Percentiles rank a stretch among this genome's conserved stretches.
Evolutionary conservation across 1,140 invertebrate species (phyloP).

Genomic region (Spodoptera litura): DNA sequence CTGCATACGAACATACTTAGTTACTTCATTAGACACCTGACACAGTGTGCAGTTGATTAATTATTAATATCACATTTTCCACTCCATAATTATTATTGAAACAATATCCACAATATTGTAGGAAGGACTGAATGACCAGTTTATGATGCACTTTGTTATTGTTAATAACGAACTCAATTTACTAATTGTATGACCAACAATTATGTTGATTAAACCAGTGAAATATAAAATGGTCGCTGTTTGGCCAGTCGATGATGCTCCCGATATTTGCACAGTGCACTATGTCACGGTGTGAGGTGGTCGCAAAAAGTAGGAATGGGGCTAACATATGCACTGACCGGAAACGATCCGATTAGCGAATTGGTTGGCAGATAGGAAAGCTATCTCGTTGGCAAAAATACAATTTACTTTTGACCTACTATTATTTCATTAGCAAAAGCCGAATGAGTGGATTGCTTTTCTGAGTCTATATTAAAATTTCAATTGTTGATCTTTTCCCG

Average conservation of each 20-base stretch:
- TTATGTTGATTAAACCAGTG: constrained; percentile 26
- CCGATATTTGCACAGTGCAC: background rate
- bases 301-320: background rate
- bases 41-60: no score
- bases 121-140: background rate
- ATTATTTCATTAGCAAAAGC: background rate
- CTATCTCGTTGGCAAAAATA: constrained; percentile 32
- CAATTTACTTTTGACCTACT: constrained; percentile 2
- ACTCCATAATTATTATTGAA: background rate
- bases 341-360: constrained; percentile 43
- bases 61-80: background rate
- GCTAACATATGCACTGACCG: constrained; percentile 32
- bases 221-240: constrained; percentile 15
- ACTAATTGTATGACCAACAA: constrained; percentile 11
- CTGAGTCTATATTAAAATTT: no score
- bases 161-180: constrained; percentile 10
- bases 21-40: no score
- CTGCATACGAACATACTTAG: no score
- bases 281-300: constrained; percentile 5
- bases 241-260: background rate
- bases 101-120: no score
- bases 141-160: constrained; percentile 2
- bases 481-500: no score
- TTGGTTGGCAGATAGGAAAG: constrained; percentile 35
- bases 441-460: no score